A percentile compares a stretch with the other conserved stretches of the same genome.
These are phyloP conservation scores for Lathamus discolor DNA, from an alignment of 2,113 vertebrate species.

Conservation along the genomic window DNA sequence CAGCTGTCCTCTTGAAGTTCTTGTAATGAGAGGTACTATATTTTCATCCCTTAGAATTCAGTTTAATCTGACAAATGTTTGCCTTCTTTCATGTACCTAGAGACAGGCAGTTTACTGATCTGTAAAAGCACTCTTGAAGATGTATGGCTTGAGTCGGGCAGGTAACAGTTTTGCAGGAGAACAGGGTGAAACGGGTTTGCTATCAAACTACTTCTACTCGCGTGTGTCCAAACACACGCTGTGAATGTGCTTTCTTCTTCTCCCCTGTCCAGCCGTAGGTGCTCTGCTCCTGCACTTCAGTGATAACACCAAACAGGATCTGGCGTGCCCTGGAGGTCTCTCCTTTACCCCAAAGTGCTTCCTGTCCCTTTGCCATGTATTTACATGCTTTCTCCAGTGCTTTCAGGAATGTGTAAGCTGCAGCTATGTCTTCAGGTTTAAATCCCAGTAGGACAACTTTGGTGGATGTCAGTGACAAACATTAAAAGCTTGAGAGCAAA, in stretches of 20 bases:
- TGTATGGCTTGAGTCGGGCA: background rate
- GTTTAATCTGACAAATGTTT: background rate
- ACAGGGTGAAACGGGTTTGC: background rate
- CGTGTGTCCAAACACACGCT: rapidly evolving
- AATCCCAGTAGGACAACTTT: background rate
- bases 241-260: background rate
- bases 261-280: background rate
- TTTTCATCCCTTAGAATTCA: background rate
- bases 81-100: background rate
- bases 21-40: background rate
- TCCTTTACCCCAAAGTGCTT: background rate
- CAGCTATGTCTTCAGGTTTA: background rate
- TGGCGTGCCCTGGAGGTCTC: background rate
- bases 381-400: rapidly evolving
- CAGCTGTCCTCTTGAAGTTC: background rate
- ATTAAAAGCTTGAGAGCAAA: background rate
- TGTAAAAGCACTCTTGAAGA: background rate
- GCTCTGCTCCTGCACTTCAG: background rate
- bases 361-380: background rate
- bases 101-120: background rate
- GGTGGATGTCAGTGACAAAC: background rate
- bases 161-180: background rate
- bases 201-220: background rate
- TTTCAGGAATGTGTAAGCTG: background rate
- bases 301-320: background rate